Conservation (phyloP, 2,113 vertebrate species). For the Trinectes maculatus region DNA sequence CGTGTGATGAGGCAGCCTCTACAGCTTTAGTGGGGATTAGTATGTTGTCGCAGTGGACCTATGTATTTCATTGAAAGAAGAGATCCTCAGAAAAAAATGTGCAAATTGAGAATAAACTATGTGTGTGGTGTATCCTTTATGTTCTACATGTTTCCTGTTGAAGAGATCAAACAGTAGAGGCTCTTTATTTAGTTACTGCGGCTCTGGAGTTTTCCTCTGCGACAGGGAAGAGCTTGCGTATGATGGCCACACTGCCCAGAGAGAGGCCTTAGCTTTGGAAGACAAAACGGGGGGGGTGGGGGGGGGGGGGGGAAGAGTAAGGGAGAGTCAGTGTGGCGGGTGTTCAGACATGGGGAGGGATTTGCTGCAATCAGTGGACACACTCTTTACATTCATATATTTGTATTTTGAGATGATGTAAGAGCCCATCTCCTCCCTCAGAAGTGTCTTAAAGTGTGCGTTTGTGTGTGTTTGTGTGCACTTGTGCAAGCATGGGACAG, state of each 20-base stretch:
- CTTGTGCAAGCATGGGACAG: constrained; percentile 50
- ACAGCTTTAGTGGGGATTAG: constrained; percentile 57
- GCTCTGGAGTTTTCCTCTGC: constrained; percentile 55
- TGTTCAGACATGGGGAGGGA: constrained; percentile 20
- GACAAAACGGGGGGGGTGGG: constrained; percentile 19
- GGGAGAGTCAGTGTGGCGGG: constrained; percentile 14
- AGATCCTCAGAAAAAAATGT: constrained; percentile 41
- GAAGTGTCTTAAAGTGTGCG: constrained; percentile 76
- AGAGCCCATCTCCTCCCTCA: constrained; percentile 59
- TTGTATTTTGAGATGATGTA: constrained; percentile 55
- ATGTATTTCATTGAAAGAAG: constrained; percentile 48
- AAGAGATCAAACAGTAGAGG: constrained; percentile 41
- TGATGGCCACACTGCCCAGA: constrained; percentile 41
- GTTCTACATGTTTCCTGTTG: constrained; percentile 40
- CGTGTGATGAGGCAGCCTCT: constrained; percentile 10
- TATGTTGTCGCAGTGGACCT: constrained; percentile 66
- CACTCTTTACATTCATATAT: constrained; percentile 38
- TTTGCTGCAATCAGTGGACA: constrained; percentile 57
- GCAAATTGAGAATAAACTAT: constrained; percentile 39
- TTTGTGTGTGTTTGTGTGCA: constrained; percentile 27
- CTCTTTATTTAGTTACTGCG: constrained; percentile 61
- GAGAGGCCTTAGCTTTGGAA: constrained; percentile 67
- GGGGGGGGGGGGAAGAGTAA: constrained; percentile 1
- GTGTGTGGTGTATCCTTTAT: constrained; percentile 40
- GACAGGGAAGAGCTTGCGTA: constrained; percentile 35